A percentile compares a stretch with the other conserved stretches of the same genome.
Evolutionary conservation across 53 echinoderm and acorn worm genomes (phyloP).

Genomic region (Paracentrotus lividus): DNA sequence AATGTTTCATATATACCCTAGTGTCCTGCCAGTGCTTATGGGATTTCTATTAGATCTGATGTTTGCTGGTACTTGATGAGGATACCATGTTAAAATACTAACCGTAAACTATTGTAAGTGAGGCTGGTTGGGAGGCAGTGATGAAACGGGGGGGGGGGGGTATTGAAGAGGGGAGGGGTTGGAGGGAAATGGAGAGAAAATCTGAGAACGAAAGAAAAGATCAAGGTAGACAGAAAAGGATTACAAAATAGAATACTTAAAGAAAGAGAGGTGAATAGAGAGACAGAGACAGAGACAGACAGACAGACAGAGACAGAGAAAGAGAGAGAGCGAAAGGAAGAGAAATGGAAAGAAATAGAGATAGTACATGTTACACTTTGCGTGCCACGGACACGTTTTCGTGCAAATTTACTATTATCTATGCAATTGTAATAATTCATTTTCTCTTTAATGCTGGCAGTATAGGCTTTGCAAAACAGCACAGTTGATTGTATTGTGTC

Average conservation of each 20-base stretch:
- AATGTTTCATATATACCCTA: not conserved
- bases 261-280: not conserved
- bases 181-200: not conserved
- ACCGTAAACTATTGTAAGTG: conserved; percentile 8
- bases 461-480: no score
- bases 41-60: conserved; percentile 58
- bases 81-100: not conserved
- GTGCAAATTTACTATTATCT: no score
- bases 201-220: not conserved
- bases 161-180: conserved; percentile 5
- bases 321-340: not conserved
- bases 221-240: not conserved
- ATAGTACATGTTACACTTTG: no score
- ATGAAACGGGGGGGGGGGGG: no score
- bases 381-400: no score
- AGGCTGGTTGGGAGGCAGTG: not conserved
- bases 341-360: no score
- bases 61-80: conserved; percentile 17
- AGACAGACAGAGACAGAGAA: not conserved
- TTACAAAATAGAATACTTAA: no score
- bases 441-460: no score
- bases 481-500: no score
- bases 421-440: no score
- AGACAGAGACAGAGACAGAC: not conserved
- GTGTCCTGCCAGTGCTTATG: conserved; percentile 7